Base-by-base conservation (phyloP, 2,888 invertebrate species). In the Apeira syringaria region DNA sequence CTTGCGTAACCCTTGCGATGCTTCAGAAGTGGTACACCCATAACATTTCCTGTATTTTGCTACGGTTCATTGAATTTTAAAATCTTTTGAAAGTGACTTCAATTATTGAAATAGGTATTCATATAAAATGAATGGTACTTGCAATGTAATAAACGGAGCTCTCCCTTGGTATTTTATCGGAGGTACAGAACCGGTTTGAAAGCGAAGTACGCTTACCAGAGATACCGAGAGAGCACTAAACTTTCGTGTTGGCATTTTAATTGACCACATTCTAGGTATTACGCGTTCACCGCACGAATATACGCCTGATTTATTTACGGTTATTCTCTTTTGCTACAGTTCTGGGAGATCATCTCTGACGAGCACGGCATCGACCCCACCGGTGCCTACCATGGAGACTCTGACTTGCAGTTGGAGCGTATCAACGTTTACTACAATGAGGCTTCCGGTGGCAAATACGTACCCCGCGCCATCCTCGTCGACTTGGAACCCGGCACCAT, bases 391-490 rank as follows among this genome's bases (percentile, higher is more conserved):
- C 94, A 95, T 61, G 97, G 97, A 39, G 97, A 97, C 83, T 96
- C 95, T 33, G 97, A 97, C 79, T 91, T 98, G 57, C 98, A 98
- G 80, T 79, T 98, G 78, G 98, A 98, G 85, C 93, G 98, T 75
- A 98, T 98, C 81, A 96, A 96, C 80, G 98, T 98, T n/a, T 98
- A 98, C 90, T 98, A 97, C 92, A 98, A 98, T 91, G 97, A 97
- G 80, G 97, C 97, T 9, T 94, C 95, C 57, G 91, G 89, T 24
- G 82, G 86, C 64, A 87, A 85, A 49, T 87, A 85, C 58, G 86
- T 85, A 60, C 85, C 85, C 37, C 75, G 85, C 55, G 86, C 84
- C 62, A 84, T 84, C 70, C 80, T 86, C 15, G 84, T 84, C 59
- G 85, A 86, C 60, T 65, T 85, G 50, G 84, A 85, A 63, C 86